phyloP scores from a whole-genome alignment of 2,888 invertebrate genomes.

The Congeria kusceri region DNA sequence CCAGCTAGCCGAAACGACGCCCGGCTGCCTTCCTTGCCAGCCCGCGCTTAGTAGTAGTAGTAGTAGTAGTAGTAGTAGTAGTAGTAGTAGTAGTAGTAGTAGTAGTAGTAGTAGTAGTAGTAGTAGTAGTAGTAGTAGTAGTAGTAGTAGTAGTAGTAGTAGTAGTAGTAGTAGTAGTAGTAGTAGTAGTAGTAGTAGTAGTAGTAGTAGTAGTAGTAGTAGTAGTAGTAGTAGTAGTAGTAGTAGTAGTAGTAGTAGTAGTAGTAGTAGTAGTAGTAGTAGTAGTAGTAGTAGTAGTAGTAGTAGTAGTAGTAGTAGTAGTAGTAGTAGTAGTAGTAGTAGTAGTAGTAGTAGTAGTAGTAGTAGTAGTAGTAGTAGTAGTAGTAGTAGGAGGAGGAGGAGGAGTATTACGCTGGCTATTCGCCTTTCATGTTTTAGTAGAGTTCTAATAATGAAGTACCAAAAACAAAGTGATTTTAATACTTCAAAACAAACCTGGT shows the following conservation, averaged over 20 bases:
- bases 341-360: slow-evolving; percentile 1
- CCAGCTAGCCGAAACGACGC: too few relatives aligned
- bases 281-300: slow-evolving; percentile 1
- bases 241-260: not conserved
- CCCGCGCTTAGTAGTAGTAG: not conserved
- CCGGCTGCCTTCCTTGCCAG: too few relatives aligned
- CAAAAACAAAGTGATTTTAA: too few relatives aligned
- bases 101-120: slow-evolving; percentile 1
- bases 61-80: slow-evolving; percentile 1
- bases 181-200: slow-evolving; percentile 1
- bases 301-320: slow-evolving; percentile 1
- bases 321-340: slow-evolving; percentile 1
- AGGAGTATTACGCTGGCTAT: too few relatives aligned
- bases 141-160: slow-evolving; percentile 1
- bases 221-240: not conserved
- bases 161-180: slow-evolving; percentile 1
- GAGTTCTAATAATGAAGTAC: too few relatives aligned
- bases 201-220: not conserved
- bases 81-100: slow-evolving; percentile 1
- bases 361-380: not conserved
- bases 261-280: slow-evolving; percentile 1
- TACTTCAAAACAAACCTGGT: too few relatives aligned
- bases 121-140: slow-evolving; percentile 1
- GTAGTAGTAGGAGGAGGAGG: too few relatives aligned
- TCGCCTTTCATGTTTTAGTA: too few relatives aligned